These are phyloP conservation scores for Drosophila ustulata DNA, from an alignment of 2,888 invertebrate genomes.

Conservation along the genomic window DNA sequence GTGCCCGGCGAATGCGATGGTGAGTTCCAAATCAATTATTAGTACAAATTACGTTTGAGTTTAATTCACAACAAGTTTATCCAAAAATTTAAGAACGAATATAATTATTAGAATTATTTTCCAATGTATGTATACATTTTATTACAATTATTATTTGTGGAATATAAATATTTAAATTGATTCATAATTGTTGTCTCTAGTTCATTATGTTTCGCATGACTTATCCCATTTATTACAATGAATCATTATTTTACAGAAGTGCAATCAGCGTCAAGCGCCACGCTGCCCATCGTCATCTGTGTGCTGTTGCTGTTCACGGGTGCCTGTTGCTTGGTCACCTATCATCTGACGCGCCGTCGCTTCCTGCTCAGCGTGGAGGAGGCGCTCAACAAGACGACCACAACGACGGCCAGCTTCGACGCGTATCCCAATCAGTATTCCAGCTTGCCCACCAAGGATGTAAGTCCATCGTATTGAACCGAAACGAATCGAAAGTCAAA, in stretches of 20 bases:
- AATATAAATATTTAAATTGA: no score
- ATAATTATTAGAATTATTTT: no score
- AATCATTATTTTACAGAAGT: constrained; percentile 55
- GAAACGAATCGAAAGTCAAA: not conserved
- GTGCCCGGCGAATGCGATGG: constrained; percentile 82
- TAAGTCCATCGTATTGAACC: constrained; percentile 83
- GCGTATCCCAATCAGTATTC: constrained; percentile 94
- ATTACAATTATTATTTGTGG: no score
- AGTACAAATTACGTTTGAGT: no score
- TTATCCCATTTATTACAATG: no score
- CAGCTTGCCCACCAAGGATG: constrained; percentile 92
- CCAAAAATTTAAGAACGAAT: no score
- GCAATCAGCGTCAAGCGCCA: constrained; percentile 74
- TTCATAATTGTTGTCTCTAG: no score
- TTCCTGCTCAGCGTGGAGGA: constrained; percentile 65
- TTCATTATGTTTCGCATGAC: no score
- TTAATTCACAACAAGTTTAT: no score
- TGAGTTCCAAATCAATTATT: constrained; percentile 36
- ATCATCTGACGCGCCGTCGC: constrained; percentile 86
- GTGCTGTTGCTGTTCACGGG: constrained; percentile 84
- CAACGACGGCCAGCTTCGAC: constrained; percentile 91
- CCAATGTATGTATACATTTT: no score
- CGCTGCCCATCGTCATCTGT: constrained; percentile 55
- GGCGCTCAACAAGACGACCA: constrained; percentile 86
- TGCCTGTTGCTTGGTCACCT: constrained; percentile 84